A percentile compares a stretch with the other conserved stretches of the same genome.
Conservation (phyloP, 1,140 invertebrate species). For the Leptinotarsa defecta region DNA sequence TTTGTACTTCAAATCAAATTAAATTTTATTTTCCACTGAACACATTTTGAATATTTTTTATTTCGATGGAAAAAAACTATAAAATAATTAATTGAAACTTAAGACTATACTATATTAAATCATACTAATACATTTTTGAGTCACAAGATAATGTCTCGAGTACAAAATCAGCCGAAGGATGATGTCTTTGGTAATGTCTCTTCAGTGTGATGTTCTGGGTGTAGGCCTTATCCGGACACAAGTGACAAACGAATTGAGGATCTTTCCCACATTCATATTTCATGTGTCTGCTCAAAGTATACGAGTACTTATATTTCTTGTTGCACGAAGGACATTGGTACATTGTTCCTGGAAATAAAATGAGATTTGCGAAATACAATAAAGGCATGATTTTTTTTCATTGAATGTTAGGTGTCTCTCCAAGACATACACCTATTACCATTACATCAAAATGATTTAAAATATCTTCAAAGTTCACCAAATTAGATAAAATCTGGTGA, state of each 20-base stretch:
- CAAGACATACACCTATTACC: too few species aligned
- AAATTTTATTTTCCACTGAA: too few species aligned
- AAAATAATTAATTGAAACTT: too few species aligned
- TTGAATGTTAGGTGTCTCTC: too few species aligned
- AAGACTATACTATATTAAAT: too few species aligned
- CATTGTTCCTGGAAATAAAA: constrained; percentile 16
- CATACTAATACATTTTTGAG: too few species aligned
- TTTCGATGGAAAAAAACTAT: too few species aligned
- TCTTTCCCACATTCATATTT: constrained; percentile 16
- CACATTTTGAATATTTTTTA: too few species aligned
- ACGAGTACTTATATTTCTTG: constrained; percentile 19
- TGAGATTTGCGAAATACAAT: neutral
- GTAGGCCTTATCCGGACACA: constrained; percentile 24
- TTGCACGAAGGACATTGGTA: neutral
- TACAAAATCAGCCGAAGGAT: neutral
- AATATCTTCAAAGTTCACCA: too few species aligned
- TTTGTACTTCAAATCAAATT: too few species aligned
- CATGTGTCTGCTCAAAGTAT: constrained; percentile 13
- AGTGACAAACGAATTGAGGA: constrained; percentile 8
- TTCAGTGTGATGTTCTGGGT: constrained; percentile 7
- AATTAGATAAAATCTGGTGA: too few species aligned
- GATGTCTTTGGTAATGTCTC: constrained; percentile 15
- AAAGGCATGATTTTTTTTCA: neutral
- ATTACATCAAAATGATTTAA: neutral
- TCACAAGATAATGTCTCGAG: too few species aligned